Evolutionary conservation across 1,140 invertebrate species (phyloP), one percentile per base, ranked within the genome.

Genomic region (Eubasilissa regina): DNA sequence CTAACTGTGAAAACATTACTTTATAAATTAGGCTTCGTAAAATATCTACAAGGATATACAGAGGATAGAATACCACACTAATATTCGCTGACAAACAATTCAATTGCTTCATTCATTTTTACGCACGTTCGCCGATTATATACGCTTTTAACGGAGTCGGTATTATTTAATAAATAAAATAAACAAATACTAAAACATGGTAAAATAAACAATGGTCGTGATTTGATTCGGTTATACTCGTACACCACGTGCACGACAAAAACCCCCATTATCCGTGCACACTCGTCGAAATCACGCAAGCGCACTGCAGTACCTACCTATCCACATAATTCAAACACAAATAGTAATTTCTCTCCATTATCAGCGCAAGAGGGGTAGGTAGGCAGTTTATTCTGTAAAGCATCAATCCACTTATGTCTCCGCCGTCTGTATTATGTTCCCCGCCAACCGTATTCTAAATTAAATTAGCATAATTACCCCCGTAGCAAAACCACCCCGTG

Each of bases 401-500:
- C 55, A 58, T 58, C 55, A 58, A 58, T 58, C 55, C 55, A 58
- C 55, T 58, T 58, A 58, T 58, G 55, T 58, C 55, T 58, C 11
- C 21, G 55, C 21, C 17, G 55, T 4, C 9, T 58, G 55, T 17
- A 58, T 58, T 58, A 58, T 58, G 3, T 1, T 58, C 55, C 55
- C 55, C 13, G n/a, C n/a, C 55, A 58, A 58, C 17, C 55, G 55
- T 58, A 21, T 58, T 58, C 55, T 58, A 58, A 19, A 58, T 58
- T 58, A 58, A 58, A 58, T 58, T 58, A 58, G 55, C 55, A 58
- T 58, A 58, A 58, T 58, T 58, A 58, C 55, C 55, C 21, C 55
- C 55, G n/a, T 8, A 35, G 1, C 7, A 3, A 21, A 10, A 58
- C 55, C 17, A 17, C 55, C 55, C 55, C 55, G 11, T 17, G 55